phyloP scores from a whole-genome alignment of 1,140 invertebrate species.

The Macrobrachium rosenbergii region DNA sequence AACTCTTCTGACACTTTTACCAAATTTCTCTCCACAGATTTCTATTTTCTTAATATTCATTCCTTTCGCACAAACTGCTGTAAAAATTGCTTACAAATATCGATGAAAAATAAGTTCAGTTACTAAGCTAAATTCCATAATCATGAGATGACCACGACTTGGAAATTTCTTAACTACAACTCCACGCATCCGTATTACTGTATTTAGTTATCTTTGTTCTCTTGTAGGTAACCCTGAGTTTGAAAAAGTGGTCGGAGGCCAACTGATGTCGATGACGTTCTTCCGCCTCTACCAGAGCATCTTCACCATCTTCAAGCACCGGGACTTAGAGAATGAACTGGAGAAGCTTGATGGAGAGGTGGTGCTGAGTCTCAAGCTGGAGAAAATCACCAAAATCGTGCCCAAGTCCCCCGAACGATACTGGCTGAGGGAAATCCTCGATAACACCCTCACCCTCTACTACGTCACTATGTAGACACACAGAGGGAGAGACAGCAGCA shows the following conservation, averaged over 20 bases:
- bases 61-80: too few relatives aligned
- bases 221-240: constrained; percentile 51
- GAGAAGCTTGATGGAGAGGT: constrained; percentile 61
- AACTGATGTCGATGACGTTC: constrained; percentile 16
- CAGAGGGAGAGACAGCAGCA: not conserved
- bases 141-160: not conserved
- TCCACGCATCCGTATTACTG: not conserved
- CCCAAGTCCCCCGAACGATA: constrained; percentile 54
- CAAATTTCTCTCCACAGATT: too few relatives aligned
- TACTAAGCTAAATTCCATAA: not conserved
- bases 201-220: not conserved
- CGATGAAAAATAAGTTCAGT: too few relatives aligned
- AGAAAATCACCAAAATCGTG: constrained; percentile 65
- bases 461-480: constrained; percentile 57
- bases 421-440: constrained; percentile 63
- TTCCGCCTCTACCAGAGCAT: constrained; percentile 62
- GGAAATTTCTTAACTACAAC: not conserved
- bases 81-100: too few relatives aligned
- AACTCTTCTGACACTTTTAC: too few relatives aligned
- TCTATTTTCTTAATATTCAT: too few relatives aligned
- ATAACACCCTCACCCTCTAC: constrained; percentile 63
- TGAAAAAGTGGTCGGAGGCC: constrained; percentile 8
- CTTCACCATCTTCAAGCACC: constrained; percentile 55
- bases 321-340: constrained; percentile 50
- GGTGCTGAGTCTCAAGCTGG: constrained; percentile 58